Evolutionary conservation across 2,797 vertebrate species (phyloP).

Genomic region (Xyrichtys novacula): DNA sequence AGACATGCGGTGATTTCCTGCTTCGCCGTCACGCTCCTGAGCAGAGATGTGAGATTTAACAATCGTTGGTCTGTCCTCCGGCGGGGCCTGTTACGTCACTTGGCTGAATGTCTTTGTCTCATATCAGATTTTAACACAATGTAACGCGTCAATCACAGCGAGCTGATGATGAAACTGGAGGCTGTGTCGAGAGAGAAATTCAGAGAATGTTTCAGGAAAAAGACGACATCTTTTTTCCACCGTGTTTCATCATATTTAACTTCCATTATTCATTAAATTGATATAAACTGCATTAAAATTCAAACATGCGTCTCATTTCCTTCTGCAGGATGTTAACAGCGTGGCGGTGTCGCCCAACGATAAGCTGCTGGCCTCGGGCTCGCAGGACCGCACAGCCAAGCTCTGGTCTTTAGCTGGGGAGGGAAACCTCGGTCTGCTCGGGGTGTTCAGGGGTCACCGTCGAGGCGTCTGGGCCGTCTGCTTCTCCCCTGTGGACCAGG

Average conservation of each 20-base stretch:
- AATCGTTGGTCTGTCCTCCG: neutral
- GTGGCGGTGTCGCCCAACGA: conserved; percentile 94
- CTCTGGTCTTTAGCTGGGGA: conserved; percentile 89
- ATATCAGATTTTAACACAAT: neutral
- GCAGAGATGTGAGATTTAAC: neutral
- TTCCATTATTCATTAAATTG: too few relatives aligned
- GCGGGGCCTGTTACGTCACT: neutral
- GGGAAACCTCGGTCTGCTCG: conserved; percentile 86
- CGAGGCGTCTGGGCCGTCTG: conserved; percentile 95
- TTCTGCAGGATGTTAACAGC: conserved; percentile 92
- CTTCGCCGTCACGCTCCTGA: neutral
- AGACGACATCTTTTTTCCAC: neutral
- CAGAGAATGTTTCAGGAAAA: neutral
- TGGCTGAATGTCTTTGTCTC: neutral
- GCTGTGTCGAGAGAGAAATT: neutral
- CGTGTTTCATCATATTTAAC: neutral
- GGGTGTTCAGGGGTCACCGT: conserved; percentile 91
- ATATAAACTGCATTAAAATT: too few relatives aligned
- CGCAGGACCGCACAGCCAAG: conserved; percentile 95
- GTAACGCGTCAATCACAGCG: neutral
- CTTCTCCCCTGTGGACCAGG: conserved; percentile 95
- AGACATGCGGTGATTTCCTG: neutral
- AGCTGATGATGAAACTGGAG: neutral
- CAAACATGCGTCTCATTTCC: neutral
- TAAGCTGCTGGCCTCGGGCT: conserved; percentile 94